These are phyloP conservation scores for Tapirus terrestris DNA, from an alignment of 2,113 vertebrate species.

Conservation along the genomic window DNA sequence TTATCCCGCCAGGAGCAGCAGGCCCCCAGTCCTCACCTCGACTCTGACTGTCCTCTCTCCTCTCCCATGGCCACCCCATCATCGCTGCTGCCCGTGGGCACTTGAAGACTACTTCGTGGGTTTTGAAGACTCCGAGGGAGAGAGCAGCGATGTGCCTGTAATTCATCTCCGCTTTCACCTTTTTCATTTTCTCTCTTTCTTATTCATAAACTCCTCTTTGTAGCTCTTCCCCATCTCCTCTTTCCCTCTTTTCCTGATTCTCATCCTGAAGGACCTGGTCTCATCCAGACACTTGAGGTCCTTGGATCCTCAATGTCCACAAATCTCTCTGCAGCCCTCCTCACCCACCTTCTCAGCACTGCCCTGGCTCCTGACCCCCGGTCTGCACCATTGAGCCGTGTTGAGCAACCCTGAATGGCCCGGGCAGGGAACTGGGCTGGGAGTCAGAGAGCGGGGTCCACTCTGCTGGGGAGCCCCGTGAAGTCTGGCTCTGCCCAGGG, in stretches of 20 bases:
- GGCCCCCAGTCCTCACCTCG: rapidly evolving
- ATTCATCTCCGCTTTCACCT: neutral
- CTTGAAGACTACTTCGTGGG: neutral
- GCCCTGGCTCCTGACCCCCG: neutral
- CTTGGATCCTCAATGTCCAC: neutral
- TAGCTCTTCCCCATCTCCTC: neutral
- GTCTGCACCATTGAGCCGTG: rapidly evolving
- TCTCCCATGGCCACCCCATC: neutral
- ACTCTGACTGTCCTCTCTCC: neutral
- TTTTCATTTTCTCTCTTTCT: neutral
- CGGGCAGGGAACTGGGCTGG: too few species aligned
- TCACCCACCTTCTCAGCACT: too few species aligned
- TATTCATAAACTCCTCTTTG: neutral
- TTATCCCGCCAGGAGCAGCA: neutral
- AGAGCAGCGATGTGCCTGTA: neutral
- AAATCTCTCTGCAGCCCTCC: neutral
- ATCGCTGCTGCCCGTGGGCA: rapidly evolving
- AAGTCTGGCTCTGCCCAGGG: neutral
- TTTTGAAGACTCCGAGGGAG: neutral
- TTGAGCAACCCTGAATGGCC: neutral
- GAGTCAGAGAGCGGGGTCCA: neutral
- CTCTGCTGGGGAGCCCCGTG: neutral
- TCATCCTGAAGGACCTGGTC: neutral
- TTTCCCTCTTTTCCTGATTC: too few species aligned
- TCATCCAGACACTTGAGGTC: neutral